Percentiles rank a stretch among this genome's conserved stretches.
Evolutionary conservation across 2,797 vertebrate genomes (phyloP).

Genomic region (Simalia tracyae): DNA sequence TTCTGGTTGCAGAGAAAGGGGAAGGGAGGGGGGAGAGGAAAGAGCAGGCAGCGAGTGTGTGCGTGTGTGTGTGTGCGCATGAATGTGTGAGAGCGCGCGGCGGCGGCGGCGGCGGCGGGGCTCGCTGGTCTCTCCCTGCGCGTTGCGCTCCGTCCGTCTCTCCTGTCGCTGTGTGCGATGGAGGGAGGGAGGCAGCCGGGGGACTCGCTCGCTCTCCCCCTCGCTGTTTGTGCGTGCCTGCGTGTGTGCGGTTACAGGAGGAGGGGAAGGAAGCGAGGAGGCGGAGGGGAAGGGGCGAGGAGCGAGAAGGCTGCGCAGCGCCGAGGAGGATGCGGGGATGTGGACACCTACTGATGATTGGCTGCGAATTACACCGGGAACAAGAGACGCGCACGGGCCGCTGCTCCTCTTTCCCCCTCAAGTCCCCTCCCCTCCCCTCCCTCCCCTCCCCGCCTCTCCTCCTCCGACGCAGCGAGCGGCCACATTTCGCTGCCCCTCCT

Average conservation of each 20-base stretch:
- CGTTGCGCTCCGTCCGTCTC: slow-evolving; percentile 83
- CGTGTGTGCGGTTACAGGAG: slow-evolving; percentile 50
- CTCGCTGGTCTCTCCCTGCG: slow-evolving; percentile 73
- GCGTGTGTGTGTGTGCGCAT: slow-evolving; percentile 65
- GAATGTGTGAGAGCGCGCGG: slow-evolving; percentile 62
- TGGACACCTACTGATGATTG: slow-evolving; percentile 92
- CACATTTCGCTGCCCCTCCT: not conserved
- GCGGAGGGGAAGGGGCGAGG: slow-evolving; percentile 40
- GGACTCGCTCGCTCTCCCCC: slow-evolving; percentile 18
- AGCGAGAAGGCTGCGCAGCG: slow-evolving; percentile 78
- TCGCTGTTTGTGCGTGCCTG: slow-evolving; percentile 41
- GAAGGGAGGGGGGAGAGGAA: slow-evolving; percentile 67
- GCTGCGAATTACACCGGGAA: slow-evolving; percentile 91
- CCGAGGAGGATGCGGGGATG: slow-evolving; percentile 89
- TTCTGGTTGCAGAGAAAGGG: slow-evolving; percentile 73
- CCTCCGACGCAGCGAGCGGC: slow-evolving; percentile 17
- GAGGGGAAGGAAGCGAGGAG: slow-evolving; percentile 39
- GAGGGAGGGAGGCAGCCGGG: slow-evolving; percentile 56
- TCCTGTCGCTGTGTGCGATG: slow-evolving; percentile 86
- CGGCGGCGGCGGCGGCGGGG: slow-evolving; percentile 48
- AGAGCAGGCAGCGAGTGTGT: slow-evolving; percentile 67
- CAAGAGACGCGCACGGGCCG: slow-evolving; percentile 80
- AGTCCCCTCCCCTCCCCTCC: slow-evolving; percentile 54
- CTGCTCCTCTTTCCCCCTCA: slow-evolving; percentile 53
- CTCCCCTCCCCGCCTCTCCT: slow-evolving; percentile 27